Base-by-base conservation (phyloP, 2,113 vertebrate genomes). In the Ceratotherium simum region DNA sequence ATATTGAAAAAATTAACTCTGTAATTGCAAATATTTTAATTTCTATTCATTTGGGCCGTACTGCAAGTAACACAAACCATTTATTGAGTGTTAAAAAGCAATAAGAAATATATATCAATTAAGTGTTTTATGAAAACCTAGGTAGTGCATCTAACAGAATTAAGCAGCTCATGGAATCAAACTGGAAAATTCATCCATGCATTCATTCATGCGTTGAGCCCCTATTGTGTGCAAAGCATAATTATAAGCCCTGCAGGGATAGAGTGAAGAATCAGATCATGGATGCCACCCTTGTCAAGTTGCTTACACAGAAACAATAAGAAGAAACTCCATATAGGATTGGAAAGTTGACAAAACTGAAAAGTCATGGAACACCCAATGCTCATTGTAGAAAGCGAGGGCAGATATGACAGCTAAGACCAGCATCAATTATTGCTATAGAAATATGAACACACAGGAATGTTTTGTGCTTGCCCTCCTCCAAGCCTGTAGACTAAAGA, bases 401-500 rank as follows among this genome's bases (percentile, higher is more conserved):
- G 75, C 51, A 83, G 94, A 65, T 36, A 64, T 7, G 87, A 92
- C 46, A 95, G 84, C 29, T 54, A 87, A 90, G 33, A 90, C 80
- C 1, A 9, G 62, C 91, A 60, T 81, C 90, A 97, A 64, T 96
- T 95, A 89, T 64, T 85, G 33, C 62, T 89, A 64, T 29, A 87
- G 62, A 95, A 92, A 94, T 31, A 46, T 29, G 89, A 97, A 89
- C n/a, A 83, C 79, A 72, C 23, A 97, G 70, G 73, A 80, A 88
- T 85, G 81, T 88, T 94, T 92, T 46, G n/a, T 95, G 70, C 85
- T 85, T 89, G 48, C 60, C n/a, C 36, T 92, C 69, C 33, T 97
- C 48, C 60, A 78, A 96, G 65, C 56, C 62, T 95, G 36, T 39
- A 82, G 76, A 89, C 96, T 87, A 82, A 97, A 97, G 92, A 89